A percentile compares a stretch with the other conserved stretches of the same genome.
phyloP scores from a whole-genome alignment of 2,113 vertebrate species.

The Paracanthobrama guichenoti region DNA sequence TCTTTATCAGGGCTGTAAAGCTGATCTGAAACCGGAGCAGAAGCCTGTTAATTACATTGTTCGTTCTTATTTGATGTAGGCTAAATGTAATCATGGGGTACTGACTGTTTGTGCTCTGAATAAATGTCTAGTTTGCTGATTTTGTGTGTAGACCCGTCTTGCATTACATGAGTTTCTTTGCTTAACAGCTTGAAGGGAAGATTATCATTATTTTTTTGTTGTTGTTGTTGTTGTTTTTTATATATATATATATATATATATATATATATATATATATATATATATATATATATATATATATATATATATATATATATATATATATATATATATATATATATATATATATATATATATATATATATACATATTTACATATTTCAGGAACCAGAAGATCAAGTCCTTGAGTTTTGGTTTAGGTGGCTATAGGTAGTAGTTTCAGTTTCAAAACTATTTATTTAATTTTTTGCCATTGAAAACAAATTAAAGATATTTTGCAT shows the following conservation, averaged over 20 bases:
- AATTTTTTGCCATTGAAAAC: neutral
- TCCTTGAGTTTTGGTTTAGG: slow-evolving; percentile 32
- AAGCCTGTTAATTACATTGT: slow-evolving; percentile 17
- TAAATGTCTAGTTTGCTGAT: slow-evolving; percentile 7
- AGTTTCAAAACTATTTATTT: neutral
- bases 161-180: neutral
- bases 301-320: no score
- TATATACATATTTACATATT: slow-evolving; percentile 2
- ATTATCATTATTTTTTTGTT: neutral
- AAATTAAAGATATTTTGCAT: neutral
- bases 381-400: slow-evolving; percentile 26
- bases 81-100: neutral
- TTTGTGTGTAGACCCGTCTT: neutral
- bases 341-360: no score
- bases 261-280: no score
- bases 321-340: no score
- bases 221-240: no score
- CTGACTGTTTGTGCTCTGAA: neutral
- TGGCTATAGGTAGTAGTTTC: neutral
- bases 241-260: no score
- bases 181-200: neutral
- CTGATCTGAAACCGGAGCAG: neutral
- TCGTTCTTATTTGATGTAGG: neutral
- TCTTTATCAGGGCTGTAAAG: neutral
- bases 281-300: no score